A percentile compares a stretch with the other conserved stretches of the same genome.
phyloP scores from a whole-genome alignment of 2,113 vertebrate species.

The Oncorhynchus keta region DNA sequence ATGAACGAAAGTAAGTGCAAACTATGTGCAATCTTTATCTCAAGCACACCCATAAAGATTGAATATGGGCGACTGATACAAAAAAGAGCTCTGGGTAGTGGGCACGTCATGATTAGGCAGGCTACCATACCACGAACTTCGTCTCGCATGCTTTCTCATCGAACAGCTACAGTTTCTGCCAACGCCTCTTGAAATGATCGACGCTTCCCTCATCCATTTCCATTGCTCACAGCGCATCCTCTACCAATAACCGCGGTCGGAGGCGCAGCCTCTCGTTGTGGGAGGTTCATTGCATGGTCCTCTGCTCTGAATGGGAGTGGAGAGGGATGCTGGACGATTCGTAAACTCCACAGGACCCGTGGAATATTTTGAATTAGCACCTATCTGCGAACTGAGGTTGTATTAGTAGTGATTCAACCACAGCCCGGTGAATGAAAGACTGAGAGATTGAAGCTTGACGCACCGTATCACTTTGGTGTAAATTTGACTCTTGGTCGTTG shows the following conservation, averaged over 20 bases:
- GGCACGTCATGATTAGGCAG: neutral
- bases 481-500: neutral
- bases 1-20: no score
- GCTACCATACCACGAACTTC: slow-evolving; percentile 14
- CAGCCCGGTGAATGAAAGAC: neutral
- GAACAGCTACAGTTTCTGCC: slow-evolving; percentile 7
- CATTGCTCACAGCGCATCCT: slow-evolving; percentile 22
- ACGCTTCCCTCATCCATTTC: slow-evolving; percentile 14
- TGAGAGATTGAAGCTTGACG: neutral
- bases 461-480: neutral
- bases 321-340: slow-evolving; percentile 17
- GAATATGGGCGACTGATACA: no score
- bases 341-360: slow-evolving; percentile 23
- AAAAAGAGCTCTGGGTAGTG: no score
- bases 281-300: slow-evolving; percentile 21
- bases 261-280: slow-evolving; percentile 16
- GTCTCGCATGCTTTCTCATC: slow-evolving; percentile 12
- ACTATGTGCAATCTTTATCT: no score
- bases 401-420: neutral
- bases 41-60: no score
- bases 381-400: neutral
- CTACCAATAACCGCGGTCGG: slow-evolving; percentile 18
- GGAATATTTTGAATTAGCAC: neutral
- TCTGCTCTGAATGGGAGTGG: slow-evolving; percentile 22
- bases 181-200: slow-evolving; percentile 27